Base-by-base conservation (phyloP, 2,888 invertebrate species). In the Drosophila nr. fundita region DNA sequence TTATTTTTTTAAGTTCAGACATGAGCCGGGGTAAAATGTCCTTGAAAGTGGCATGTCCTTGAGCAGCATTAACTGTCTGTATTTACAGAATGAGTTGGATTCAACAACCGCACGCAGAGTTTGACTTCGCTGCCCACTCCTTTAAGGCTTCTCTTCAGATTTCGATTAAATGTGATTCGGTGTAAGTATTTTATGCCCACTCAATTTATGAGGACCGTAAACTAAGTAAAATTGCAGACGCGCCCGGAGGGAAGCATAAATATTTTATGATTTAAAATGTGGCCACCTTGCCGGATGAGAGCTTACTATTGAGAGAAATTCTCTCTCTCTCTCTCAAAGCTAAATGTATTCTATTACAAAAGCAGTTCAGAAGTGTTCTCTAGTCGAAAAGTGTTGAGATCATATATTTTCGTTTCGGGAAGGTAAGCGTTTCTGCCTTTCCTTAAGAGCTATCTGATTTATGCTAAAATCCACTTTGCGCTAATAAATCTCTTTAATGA, bases 231-330 rank as follows among this genome's bases (percentile, higher is more conserved):
- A 85, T 75, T 83, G 78, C 83, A 58, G 52, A 63, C 64, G 49
- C 68, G 71, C 76, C 67, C 62, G 67, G 65, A 67, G 63, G 42
- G 38, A 42, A 60, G 62, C 70, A 73, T 79, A 82, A 85, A 83
- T 83, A 83, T 83, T 83, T 83, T 84, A 83, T 85, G 77, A 80
- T 80, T 83, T 76, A 82, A 84, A 84, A 78, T 55, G 59, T 21
- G 78, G 32, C 64, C 48, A 57, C 50, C 49, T 34, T 60, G 49
- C 50, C 42, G 30, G 18, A 18, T n/a, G 45, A 57, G 32, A 61
- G 15, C 42, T 52, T 59, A 74, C 79, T 78, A 73, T 59, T 49
- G 21, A 34, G 11, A 10, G 38, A 29, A 57, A 30, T 50, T 54
- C 34, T n/a, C 53, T 27, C 45, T n/a, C 24, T 24, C 24, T 24